A percentile compares a stretch with the other conserved stretches of the same genome.
Evolutionary conservation across 2,888 invertebrate species (phyloP).

Genomic region (Nipponacmea schrenckii): DNA sequence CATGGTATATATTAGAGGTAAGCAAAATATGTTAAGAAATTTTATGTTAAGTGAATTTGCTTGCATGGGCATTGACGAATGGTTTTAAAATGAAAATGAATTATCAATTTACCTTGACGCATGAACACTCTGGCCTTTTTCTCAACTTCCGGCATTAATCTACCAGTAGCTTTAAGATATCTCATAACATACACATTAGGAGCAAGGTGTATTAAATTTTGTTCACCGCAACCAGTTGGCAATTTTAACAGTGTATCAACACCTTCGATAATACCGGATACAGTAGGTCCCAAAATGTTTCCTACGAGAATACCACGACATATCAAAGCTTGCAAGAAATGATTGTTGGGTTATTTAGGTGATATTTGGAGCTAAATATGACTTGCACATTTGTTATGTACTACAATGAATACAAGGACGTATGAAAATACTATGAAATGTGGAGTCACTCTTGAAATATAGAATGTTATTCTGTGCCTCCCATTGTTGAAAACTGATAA

Average conservation of each 20-base stretch:
- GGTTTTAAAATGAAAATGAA: no score
- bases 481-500: no score
- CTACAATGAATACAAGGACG: no score
- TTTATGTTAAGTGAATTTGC: no score
- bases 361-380: no score
- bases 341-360: background rate
- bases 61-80: no score
- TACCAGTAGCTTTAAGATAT: conserved; percentile 39
- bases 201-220: conserved; percentile 48
- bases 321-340: background rate
- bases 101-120: conserved; percentile 33
- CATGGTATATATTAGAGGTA: no score
- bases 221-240: conserved; percentile 52
- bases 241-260: conserved; percentile 37
- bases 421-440: no score
- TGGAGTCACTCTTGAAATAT: no score
- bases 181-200: conserved; percentile 46
- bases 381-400: no score
- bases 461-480: no score
- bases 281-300: conserved; percentile 46
- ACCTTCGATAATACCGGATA: conserved; percentile 38
- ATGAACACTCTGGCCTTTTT: conserved; percentile 39
- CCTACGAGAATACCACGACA: conserved; percentile 27
- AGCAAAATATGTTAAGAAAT: no score
- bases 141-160: conserved; percentile 33